phyloP scores from a whole-genome alignment of 2,888 invertebrate genomes.

The Sinotaia quadrata region DNA sequence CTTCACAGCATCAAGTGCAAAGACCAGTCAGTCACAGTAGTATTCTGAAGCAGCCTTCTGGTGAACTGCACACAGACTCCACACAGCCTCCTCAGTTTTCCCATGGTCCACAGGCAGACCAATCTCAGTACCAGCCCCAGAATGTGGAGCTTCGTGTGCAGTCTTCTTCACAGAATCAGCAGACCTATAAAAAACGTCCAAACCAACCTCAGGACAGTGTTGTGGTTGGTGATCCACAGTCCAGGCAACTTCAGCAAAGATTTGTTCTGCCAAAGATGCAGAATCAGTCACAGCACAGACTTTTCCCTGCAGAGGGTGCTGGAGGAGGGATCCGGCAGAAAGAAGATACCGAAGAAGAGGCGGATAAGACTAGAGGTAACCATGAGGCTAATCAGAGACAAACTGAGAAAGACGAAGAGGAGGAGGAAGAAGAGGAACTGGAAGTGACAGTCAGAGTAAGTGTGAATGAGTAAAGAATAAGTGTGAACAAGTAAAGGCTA shows the following conservation, averaged over 20 bases:
- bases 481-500: background rate
- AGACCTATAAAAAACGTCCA: too few species aligned
- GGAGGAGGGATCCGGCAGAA: background rate
- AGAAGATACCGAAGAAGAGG: background rate
- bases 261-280: background rate
- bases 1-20: background rate
- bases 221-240: too few species aligned
- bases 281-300: conserved; percentile 7
- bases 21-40: background rate
- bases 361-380: background rate
- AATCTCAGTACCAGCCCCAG: background rate
- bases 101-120: background rate
- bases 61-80: too few species aligned
- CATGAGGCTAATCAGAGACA: conserved; percentile 19
- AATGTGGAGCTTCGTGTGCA: too few species aligned
- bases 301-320: background rate
- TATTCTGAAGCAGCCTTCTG: background rate
- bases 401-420: conserved; percentile 19
- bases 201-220: too few species aligned
- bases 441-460: conserved; percentile 24
- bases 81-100: background rate
- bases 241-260: background rate
- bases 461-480: background rate
- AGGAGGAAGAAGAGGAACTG: conserved; percentile 25
- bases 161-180: too few species aligned